phyloP scores from a whole-genome alignment of 2,113 vertebrate genomes.

The Sphyrna mokarran region DNA sequence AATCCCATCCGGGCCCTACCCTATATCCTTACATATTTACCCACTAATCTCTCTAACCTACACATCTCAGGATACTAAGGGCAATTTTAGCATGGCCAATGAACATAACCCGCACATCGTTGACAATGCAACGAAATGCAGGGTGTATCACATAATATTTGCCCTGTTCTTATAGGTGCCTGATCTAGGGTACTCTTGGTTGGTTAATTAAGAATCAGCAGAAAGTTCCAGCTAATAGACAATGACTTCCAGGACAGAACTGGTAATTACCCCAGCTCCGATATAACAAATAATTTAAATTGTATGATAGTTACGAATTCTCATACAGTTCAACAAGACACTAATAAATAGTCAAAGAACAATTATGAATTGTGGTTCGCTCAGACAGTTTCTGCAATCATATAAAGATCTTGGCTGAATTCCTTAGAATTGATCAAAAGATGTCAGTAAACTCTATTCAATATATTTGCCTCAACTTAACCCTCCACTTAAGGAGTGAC shows the following conservation, averaged over 20 bases:
- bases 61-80: no score
- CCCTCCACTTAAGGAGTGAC: neutral
- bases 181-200: neutral
- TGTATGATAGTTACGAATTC: neutral
- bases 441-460: neutral
- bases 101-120: no score
- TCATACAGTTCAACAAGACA: slow-evolving; percentile 4
- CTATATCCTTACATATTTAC: no score
- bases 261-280: neutral
- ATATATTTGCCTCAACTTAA: neutral
- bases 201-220: neutral
- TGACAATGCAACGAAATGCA: neutral
- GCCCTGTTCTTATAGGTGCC: neutral
- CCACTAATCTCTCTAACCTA: no score
- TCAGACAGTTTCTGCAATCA: neutral
- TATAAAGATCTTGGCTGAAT: neutral
- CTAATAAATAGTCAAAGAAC: neutral
- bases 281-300: neutral
- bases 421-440: neutral
- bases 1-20: no score
- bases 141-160: neutral
- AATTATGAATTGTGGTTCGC: slow-evolving; percentile 1
- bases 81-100: no score
- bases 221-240: neutral
- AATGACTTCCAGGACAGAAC: neutral